phyloP scores from a whole-genome alignment of 1,140 invertebrate species.

The Antheraea mylitta region DNA sequence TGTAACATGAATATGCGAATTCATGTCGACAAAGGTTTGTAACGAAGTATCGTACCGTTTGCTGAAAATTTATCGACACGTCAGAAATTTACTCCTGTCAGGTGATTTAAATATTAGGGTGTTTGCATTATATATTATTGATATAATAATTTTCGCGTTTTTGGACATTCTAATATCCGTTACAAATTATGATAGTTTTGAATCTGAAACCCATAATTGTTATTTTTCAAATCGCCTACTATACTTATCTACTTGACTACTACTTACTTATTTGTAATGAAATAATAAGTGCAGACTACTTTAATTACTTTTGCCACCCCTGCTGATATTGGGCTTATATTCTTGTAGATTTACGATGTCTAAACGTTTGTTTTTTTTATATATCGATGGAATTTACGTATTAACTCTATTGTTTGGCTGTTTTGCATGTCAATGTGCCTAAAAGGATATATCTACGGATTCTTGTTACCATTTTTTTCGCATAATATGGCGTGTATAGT shows the following conservation, averaged over 20 bases:
- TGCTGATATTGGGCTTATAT: not conserved
- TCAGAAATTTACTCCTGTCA: not conserved
- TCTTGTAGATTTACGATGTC: not conserved
- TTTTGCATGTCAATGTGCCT: conserved; percentile 4
- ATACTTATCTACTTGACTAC: too few relatives aligned
- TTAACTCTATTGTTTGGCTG: conserved; percentile 1
- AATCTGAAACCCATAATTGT: too few relatives aligned
- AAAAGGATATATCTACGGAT: not conserved
- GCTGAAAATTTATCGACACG: not conserved
- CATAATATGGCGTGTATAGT: not conserved
- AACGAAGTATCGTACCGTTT: not conserved
- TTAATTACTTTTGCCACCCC: not conserved
- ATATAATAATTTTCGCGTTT: too few relatives aligned
- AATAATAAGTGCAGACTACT: too few relatives aligned
- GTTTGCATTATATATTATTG: too few relatives aligned
- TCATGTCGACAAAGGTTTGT: not conserved
- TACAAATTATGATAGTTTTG: too few relatives aligned
- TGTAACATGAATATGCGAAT: not conserved
- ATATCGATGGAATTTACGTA: conserved; percentile 1
- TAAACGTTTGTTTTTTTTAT: not conserved
- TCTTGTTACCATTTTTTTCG: not conserved
- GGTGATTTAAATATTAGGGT: not conserved
- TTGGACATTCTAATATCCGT: too few relatives aligned
- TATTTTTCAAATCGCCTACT: too few relatives aligned
- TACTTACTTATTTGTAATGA: too few relatives aligned